A percentile compares a stretch with the other conserved stretches of the same genome.
These are phyloP conservation scores for Plecturocebus donacophilus DNA, from an alignment of 2,113 vertebrate species.

Conservation along the genomic window DNA sequence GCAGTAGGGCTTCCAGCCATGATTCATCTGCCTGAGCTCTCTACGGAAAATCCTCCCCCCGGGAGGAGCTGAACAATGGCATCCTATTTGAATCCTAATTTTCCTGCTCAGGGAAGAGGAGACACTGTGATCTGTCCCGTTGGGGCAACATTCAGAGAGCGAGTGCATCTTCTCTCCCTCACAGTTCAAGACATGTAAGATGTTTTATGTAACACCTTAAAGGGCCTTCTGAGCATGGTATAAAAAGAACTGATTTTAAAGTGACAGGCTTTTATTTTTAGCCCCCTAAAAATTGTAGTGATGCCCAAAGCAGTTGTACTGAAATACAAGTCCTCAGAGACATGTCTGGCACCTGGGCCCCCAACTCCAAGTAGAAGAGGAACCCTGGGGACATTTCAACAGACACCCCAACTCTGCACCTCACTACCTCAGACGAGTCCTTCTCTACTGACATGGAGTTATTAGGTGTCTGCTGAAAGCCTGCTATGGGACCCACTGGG, in stretches of 20 bases:
- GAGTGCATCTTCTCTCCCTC: background rate
- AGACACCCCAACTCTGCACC: accelerated
- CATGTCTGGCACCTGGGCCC: background rate
- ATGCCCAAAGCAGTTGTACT: background rate
- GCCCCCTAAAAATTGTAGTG: background rate
- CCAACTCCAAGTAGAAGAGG: background rate
- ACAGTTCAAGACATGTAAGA: conserved; percentile 49
- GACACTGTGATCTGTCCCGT: background rate
- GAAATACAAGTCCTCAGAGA: background rate
- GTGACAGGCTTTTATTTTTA: conserved; percentile 50
- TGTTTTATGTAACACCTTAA: background rate
- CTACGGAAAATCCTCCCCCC: background rate
- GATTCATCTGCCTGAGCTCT: background rate
- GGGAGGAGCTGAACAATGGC: background rate
- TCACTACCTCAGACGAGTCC: background rate
- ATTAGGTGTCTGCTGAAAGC: background rate
- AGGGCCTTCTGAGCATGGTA: conserved; percentile 29
- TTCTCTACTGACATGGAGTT: background rate
- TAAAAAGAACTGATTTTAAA: conserved; percentile 58
- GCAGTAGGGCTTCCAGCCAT: background rate
- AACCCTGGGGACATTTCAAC: background rate
- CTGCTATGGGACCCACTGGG: background rate
- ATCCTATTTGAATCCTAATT: background rate
- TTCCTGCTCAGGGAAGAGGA: background rate
- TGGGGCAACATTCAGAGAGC: background rate